These are phyloP conservation scores for Pterois miles DNA, from an alignment of 2,797 vertebrate species.

Conservation along the genomic window DNA sequence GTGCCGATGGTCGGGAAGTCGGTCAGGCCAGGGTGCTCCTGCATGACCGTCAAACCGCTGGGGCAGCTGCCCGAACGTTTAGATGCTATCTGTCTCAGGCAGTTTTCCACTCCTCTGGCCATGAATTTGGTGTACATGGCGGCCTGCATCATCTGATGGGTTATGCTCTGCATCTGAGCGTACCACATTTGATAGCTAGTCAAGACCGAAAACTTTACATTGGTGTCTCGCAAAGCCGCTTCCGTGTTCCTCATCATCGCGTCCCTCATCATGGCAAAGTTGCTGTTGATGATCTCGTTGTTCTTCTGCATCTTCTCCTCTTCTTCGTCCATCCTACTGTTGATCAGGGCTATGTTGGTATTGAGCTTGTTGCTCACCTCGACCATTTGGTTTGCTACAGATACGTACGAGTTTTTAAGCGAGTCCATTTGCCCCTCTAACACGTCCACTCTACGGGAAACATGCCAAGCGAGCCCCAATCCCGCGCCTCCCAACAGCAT, in stretches of 20 bases:
- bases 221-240: neutral
- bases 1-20: conserved; percentile 16
- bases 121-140: conserved; percentile 37
- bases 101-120: conserved; percentile 26
- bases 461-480: neutral
- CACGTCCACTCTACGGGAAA: fast-evolving
- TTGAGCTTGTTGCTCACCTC: conserved; percentile 34
- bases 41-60: conserved; percentile 2
- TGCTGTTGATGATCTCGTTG: neutral
- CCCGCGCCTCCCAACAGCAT: fast-evolving
- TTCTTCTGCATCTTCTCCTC: conserved; percentile 10
- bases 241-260: neutral
- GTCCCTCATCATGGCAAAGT: conserved; percentile 17
- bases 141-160: conserved; percentile 31
- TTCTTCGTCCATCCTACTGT: neutral
- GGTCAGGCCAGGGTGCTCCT: neutral
- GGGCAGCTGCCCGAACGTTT: conserved; percentile 15
- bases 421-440: neutral
- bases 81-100: neutral
- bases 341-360: neutral
- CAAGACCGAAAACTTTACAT: conserved; percentile 12
- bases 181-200: conserved; percentile 43
- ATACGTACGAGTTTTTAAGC: fast-evolving
- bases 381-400: fast-evolving
- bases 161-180: conserved; percentile 36